Conservation (phyloP, 2,797 vertebrate genomes). For the Chelmon rostratus region DNA sequence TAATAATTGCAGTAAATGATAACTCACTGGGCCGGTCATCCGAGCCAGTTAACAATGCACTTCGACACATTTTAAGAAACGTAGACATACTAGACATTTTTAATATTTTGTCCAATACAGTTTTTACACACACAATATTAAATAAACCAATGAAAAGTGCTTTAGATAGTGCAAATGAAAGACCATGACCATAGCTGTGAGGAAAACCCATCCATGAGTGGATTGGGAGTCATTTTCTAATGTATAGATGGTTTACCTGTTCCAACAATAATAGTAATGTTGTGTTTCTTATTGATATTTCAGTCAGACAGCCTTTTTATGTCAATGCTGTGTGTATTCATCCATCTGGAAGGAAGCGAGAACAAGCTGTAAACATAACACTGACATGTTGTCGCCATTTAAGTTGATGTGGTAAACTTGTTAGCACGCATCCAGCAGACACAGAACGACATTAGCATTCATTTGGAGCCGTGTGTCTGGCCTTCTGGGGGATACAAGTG, state of each 20-base stretch:
- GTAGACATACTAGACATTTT: neutral
- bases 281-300: neutral
- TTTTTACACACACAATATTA: neutral
- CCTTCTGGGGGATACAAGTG: no score
- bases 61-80: neutral
- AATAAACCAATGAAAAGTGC: neutral
- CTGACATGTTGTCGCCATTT: neutral
- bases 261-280: neutral
- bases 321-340: no score
- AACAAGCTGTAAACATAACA: neutral
- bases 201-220: neutral
- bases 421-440: neutral
- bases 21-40: neutral
- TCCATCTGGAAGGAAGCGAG: neutral
- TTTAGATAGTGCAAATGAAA: neutral
- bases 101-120: neutral
- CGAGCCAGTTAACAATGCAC: neutral
- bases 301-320: no score
- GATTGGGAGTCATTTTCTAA: neutral
- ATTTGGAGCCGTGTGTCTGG: neutral
- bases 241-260: neutral
- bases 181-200: neutral
- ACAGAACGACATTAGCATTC: neutral
- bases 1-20: slow-evolving; percentile 4
- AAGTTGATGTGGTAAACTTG: neutral